Base-by-base conservation (phyloP, 2,113 vertebrate genomes). In the Strigops habroptila region DNA sequence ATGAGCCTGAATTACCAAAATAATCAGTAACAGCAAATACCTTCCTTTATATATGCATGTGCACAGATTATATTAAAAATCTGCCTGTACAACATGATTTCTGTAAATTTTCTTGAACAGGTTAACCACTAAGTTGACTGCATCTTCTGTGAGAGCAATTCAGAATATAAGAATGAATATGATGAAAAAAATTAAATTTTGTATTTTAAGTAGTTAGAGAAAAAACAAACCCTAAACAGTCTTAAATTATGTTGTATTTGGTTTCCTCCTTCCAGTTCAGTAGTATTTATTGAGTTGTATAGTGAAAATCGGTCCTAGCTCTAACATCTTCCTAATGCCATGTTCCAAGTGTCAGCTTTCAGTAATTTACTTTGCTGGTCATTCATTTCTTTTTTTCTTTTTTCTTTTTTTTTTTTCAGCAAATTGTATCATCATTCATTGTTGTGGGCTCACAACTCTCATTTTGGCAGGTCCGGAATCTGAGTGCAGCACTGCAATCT, bases 11-110 rank as follows among this genome's bases (percentile, higher is more conserved):
- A 94, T 90, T 96, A 67, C 67, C 81, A 93, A 96, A 96, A 86
- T 85, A 91, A 87, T 70, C 77, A 93, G 79, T 79, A 94, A 77
- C 57, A 94, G 93, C 83, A 90, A 75, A 21, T 52, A 68, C 7
- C 46, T 91, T 59, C 51, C 39, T 91, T 86, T 76, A 23, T 49
- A 77, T 28, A 27, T 73, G 74, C 81, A 39, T 18, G 28, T 82
- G 95, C 70, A 90, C 24, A 94, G 90, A 96, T 51, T 67, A 92
- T 70, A 95, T 14, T n/a, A 81, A 96, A 96, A 97, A 76, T 74
- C 63, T 82, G 14, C 59, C 68, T 71, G 51, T 73, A 87, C 52
- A 68, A 83, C 51, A 33, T 21, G 70, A 88, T 82, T 84, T 87
- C 77, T 95, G 68, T 46, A 77, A 67, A 90, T 75, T 39, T 88